Evolutionary conservation across 37 sponge, comb jelly and placozoan genomes (phyloP), one percentile per base, ranked within the genome.

Genomic region (Eunapius fragilis): DNA sequence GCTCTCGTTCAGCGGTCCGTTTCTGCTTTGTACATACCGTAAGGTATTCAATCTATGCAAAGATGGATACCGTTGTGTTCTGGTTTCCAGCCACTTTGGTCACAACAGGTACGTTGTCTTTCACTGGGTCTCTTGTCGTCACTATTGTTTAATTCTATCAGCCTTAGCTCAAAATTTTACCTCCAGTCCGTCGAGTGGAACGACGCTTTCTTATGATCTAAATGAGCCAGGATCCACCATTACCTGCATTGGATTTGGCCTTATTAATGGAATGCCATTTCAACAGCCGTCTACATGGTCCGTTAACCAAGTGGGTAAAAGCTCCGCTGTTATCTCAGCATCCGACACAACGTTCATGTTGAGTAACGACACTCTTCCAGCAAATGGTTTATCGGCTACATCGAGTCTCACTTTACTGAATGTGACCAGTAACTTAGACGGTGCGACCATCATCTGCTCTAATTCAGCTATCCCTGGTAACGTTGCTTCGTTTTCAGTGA

Each of bases 391-490:
- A 25, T 9, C 75, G 0, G 0, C 2, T 14, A 19, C 19, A 32
- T 33, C 74, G 32, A 17, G 25, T 32, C 31, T 75, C 75, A 75
- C 75, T 37, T 9, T 75, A 75, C 36, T 31, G 75, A 75, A 31
- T 3, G 34, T 75, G 35, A 75, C 75, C 14, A 25, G 34, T 31
- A 25, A 75, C 75, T 31, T 75, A 36, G 75, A 75, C 34, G 35
- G 75, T 37, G 75, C 31, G 35, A 75, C 28, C 0, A 27, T 75
- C 33, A 31, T 12, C 75, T 75, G 75, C 34, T 58, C 7, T 17
- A 58, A 58, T 58, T 19, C 7, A 58, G 14, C 6, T 19, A 23
- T 19, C 6, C 75, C 24, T 25, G 33, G 17, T 2, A 25, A 33
- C 75, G 24, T 7, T 5, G 36, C 75, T 27, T 25, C 25, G 3